Evolutionary conservation across 2,888 invertebrate genomes (phyloP).

Genomic region (Eremobia ochroleuca): DNA sequence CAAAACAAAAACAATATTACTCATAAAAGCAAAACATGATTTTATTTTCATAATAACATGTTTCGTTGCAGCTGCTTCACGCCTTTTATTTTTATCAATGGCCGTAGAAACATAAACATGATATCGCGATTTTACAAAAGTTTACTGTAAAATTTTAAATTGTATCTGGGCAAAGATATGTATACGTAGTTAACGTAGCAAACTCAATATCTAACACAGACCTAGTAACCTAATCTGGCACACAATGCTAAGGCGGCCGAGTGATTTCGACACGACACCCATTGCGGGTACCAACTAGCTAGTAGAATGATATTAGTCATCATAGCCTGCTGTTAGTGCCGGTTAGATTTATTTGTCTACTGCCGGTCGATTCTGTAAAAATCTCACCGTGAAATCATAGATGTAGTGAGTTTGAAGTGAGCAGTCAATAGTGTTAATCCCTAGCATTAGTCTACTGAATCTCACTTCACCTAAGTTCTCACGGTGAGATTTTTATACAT

Average conservation of each 20-base stretch:
- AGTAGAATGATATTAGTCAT: conserved; percentile 54
- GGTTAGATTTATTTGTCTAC: conserved; percentile 21
- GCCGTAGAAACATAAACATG: background rate
- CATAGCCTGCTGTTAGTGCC: conserved; percentile 33
- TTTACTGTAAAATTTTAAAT: conserved; percentile 16
- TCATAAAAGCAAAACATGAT: background rate
- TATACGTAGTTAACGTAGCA: conserved; percentile 16
- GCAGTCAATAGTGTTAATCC: too few species aligned
- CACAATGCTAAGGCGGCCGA: conserved; percentile 48
- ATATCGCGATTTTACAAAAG: conserved; percentile 1
- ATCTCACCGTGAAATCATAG: too few species aligned
- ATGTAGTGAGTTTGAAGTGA: too few species aligned
- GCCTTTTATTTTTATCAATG: conserved; percentile 20
- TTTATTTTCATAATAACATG: conserved; percentile 9
- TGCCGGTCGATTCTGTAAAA: too few species aligned
- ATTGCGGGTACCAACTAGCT: conserved; percentile 44
- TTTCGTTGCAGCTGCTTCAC: conserved; percentile 10
- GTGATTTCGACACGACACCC: conserved; percentile 56
- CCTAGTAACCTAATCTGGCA: conserved; percentile 64
- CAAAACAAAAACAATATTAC: conserved; percentile 4
- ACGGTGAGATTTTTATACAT: too few species aligned
- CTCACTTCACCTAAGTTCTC: too few species aligned
- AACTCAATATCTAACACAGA: conserved; percentile 49
- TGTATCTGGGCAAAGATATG: conserved; percentile 23
- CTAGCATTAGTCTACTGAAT: too few species aligned